Evolutionary conservation across 2,113 vertebrate genomes (phyloP).

Genomic region (Elephas maximus): DNA sequence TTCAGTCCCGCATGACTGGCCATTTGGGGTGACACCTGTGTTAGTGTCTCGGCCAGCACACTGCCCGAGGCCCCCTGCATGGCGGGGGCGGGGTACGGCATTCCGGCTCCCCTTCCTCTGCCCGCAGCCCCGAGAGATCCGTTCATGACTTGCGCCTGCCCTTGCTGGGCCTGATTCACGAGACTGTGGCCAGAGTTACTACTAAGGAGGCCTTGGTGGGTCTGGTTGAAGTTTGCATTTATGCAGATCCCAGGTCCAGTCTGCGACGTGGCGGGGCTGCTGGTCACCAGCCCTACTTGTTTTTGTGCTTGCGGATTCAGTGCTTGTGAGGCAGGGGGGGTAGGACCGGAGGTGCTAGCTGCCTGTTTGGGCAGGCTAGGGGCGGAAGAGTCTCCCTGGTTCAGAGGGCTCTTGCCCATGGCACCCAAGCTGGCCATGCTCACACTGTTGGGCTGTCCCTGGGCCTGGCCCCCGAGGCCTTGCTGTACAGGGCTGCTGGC

Average conservation of each 20-base stretch:
- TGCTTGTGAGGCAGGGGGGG: constrained; percentile 90
- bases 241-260: constrained; percentile 93
- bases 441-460: constrained; percentile 90
- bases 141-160: constrained; percentile 96
- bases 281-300: constrained; percentile 91
- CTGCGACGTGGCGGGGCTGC: constrained; percentile 91
- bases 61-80: constrained; percentile 93
- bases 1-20: constrained; percentile 92
- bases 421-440: constrained; percentile 87
- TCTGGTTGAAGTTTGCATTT: constrained; percentile 94
- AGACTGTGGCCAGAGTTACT: constrained; percentile 95
- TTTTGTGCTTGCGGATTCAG: constrained; percentile 95
- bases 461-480: constrained; percentile 90
- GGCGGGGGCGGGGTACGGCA: constrained; percentile 94
- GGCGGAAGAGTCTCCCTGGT: constrained; percentile 90
- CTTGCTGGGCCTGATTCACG: constrained; percentile 93
- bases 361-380: constrained; percentile 89
- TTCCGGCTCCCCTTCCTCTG: constrained; percentile 93
- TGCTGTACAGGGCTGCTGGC: constrained; percentile 93
- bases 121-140: constrained; percentile 94
- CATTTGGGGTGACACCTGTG: constrained; percentile 95
- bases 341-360: constrained; percentile 89
- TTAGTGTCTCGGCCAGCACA: constrained; percentile 95
- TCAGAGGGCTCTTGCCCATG: constrained; percentile 94
- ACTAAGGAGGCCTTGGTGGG: constrained; percentile 94